Base-by-base conservation (phyloP, 2,113 vertebrate species). In the Cavia aperea region DNA sequence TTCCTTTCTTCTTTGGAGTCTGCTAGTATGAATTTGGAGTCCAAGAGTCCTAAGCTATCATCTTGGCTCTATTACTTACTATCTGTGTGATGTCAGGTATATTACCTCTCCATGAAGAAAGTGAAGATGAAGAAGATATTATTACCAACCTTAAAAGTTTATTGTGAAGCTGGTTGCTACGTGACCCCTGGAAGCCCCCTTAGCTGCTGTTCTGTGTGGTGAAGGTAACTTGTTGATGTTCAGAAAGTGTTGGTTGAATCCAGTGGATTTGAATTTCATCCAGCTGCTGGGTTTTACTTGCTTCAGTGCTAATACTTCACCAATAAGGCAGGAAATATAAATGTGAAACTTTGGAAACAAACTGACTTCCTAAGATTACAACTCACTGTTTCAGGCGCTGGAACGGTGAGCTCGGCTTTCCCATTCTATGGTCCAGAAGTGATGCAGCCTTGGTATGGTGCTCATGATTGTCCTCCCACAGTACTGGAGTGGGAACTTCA, bases 301-400 rank as follows among this genome's bases (percentile, higher is more conserved):
- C 72, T 89, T 94, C 75, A 21, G 58, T 92, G 86, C 56, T 91
- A 92, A 94, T 66, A 68, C 73, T 95, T 96, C 78, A 88, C 62
- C 54, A 91, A 58, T 33, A 23, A 78, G 92, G 33, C 39, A 94
- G 78, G 58, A 88, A 85, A 89, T 95, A 90, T 78, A 91, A 85
- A 94, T 65, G 86, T 90, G 94, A 60, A 88, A 65, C 79, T 89
- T 95, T 85, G 65, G 93, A 75, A 81, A 13, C 39, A 75, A 81
- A 6, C 39, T 7, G 24, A 72, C 39, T 93, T 94, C 26, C 5
- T 19, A 49, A 49, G 5, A 3, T 63, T 75, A 78, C 93, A 88
- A 89, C 86, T 90, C 66, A 36, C 11, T 72, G n/a, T 85, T 88
- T 91, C 21, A 26, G 84, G 81, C 84, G 26, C 19, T 36, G 62